Conservation (phyloP, 1,140 invertebrate genomes). For the Polypedilum pembai region DNA sequence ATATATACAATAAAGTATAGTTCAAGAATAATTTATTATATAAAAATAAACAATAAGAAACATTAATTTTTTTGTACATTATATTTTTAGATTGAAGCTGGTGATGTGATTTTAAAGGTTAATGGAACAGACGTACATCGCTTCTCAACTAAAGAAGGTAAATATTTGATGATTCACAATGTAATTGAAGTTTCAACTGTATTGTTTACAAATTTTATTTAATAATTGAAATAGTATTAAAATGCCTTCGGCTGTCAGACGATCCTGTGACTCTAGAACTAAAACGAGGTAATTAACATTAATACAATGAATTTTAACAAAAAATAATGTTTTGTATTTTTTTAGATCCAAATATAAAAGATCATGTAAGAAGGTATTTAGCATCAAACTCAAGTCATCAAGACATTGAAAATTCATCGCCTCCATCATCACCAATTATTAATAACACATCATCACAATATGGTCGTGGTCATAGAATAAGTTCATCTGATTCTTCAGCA, state of each 20-base stretch:
- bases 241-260: slow-evolving; percentile 79
- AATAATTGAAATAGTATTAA: slow-evolving; percentile 63
- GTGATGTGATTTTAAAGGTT: slow-evolving; percentile 86
- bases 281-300: slow-evolving; percentile 82
- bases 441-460: slow-evolving; percentile 34
- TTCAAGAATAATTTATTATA: too few relatives aligned
- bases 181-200: background rate
- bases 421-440: slow-evolving; percentile 33
- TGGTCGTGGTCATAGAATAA: slow-evolving; percentile 36
- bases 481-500: slow-evolving; percentile 34
- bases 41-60: too few relatives aligned
- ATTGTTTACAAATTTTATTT: slow-evolving; percentile 14
- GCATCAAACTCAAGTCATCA: slow-evolving; percentile 47
- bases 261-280: slow-evolving; percentile 81
- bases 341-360: slow-evolving; percentile 77
- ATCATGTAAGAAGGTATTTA: slow-evolving; percentile 65
- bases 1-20: too few relatives aligned
- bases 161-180: slow-evolving; percentile 32
- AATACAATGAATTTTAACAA: too few relatives aligned
- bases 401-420: slow-evolving; percentile 30
- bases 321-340: slow-evolving; percentile 45
- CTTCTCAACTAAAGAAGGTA: slow-evolving; percentile 85
- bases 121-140: slow-evolving; percentile 86
- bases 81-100: slow-evolving; percentile 75
- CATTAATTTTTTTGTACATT: too few relatives aligned